These are phyloP conservation scores for Listronotus oregonensis DNA, from an alignment of 1,140 invertebrate genomes.

Conservation along the genomic window DNA sequence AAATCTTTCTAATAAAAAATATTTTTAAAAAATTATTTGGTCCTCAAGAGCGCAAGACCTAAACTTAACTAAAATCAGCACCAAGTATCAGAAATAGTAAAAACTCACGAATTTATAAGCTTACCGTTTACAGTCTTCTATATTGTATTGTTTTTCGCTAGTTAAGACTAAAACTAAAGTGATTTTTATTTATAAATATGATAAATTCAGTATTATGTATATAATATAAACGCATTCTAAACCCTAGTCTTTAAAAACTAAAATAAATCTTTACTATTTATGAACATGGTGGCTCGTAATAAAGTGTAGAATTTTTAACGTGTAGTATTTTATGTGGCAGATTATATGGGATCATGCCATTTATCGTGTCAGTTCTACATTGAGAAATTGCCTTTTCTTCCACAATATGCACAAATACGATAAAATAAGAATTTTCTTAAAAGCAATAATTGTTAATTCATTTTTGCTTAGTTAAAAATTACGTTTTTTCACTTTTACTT, in stretches of 20 bases:
- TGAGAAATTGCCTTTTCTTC: too few species aligned
- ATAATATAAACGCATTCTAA: conserved; percentile 43
- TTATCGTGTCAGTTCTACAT: conserved; percentile 19
- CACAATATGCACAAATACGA: too few species aligned
- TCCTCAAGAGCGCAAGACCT: conserved; percentile 7
- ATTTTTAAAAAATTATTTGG: too few species aligned
- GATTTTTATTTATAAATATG: conserved; percentile 37
- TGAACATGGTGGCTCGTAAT: conserved; percentile 36
- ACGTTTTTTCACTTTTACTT: too few species aligned
- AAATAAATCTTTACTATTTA: conserved; percentile 44
- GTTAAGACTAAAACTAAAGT: conserved; percentile 45
- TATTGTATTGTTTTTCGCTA: conserved; percentile 48
- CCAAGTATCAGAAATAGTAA: conserved; percentile 48
- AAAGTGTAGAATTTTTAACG: conserved; percentile 51
- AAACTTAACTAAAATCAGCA: conserved; percentile 46
- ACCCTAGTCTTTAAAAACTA: conserved; percentile 42
- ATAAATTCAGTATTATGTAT: conserved; percentile 42
- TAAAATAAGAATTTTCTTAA: too few species aligned
- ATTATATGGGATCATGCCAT: conserved; percentile 35
- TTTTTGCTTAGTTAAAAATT: too few species aligned
- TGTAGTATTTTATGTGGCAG: conserved; percentile 52
- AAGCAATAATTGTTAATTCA: too few species aligned
- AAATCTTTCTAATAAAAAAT: too few species aligned
- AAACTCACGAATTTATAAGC: conserved; percentile 38
- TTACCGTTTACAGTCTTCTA: conserved; percentile 48